These are phyloP conservation scores for Drosophila tristis DNA, from an alignment of 1,140 invertebrate genomes.

Conservation along the genomic window DNA sequence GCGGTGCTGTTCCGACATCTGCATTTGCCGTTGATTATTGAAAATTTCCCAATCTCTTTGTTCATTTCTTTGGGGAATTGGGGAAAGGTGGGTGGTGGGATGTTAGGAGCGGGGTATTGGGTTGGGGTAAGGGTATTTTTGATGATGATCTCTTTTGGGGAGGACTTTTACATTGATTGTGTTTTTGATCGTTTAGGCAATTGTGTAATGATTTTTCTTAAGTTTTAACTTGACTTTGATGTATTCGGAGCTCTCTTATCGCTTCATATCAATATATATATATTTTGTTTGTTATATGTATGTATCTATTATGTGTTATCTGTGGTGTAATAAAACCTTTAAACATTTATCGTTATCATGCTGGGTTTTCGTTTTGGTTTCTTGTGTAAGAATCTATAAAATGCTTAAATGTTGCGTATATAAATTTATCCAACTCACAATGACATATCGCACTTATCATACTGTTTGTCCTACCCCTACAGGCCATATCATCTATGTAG, in stretches of 20 bases:
- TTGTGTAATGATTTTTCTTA: conserved; percentile 25
- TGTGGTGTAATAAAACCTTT: conserved; percentile 37
- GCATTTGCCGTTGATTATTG: conserved; percentile 18
- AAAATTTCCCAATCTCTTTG: conserved; percentile 66
- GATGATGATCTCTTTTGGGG: conserved; percentile 9
- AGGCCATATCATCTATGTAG: conserved; percentile 24
- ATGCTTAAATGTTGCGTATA: conserved; percentile 44
- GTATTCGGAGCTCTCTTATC: conserved; percentile 28
- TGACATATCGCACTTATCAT: conserved; percentile 37
- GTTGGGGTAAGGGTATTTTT: conserved; percentile 11
- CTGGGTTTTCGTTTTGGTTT: conserved; percentile 6
- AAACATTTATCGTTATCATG: conserved; percentile 47
- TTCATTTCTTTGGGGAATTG: conserved; percentile 51
- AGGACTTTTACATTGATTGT: conserved; percentile 43
- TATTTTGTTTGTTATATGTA: conserved; percentile 16
- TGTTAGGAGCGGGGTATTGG: not conserved
- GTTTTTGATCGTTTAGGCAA: conserved; percentile 36
- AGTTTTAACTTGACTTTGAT: conserved; percentile 41
- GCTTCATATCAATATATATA: conserved; percentile 23
- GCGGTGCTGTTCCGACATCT: not conserved
- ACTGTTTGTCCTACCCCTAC: conserved; percentile 14
- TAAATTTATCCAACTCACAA: conserved; percentile 36
- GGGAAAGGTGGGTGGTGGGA: conserved; percentile 11
- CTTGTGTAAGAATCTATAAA: conserved; percentile 46
- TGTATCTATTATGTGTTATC: conserved; percentile 38